Conservation (phyloP, 2,797 vertebrate genomes). For the Sebastes hopkinsi region DNA sequence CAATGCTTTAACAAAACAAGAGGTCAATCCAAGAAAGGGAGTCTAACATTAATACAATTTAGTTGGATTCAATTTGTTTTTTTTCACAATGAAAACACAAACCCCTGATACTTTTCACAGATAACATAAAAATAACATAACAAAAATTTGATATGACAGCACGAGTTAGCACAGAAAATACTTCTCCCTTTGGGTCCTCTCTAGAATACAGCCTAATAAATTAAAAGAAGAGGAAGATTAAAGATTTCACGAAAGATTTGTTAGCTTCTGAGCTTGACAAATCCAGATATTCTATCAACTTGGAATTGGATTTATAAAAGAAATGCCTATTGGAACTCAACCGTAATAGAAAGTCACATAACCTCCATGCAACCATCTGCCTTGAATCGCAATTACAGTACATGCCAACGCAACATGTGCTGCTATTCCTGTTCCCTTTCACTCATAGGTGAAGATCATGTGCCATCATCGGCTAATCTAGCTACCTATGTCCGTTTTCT, state of each 20-base stretch:
- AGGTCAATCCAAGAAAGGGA: not conserved
- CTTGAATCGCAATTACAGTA: not conserved
- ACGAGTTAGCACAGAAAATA: not conserved
- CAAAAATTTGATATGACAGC: fast-evolving
- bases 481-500: not conserved
- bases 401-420: not conserved
- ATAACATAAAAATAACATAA: fast-evolving
- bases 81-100: not conserved
- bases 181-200: not conserved
- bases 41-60: not conserved
- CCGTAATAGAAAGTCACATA: not conserved
- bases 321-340: not conserved
- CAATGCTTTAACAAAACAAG: not conserved
- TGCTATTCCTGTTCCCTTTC: not conserved
- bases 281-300: not conserved
- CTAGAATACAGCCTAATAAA: not conserved
- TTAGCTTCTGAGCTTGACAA: not conserved
- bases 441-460: not conserved
- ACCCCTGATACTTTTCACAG: not conserved
- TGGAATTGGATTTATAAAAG: not conserved
- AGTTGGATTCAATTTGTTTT: not conserved
- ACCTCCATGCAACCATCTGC: not conserved
- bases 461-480: not conserved
- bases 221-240: not conserved
- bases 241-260: not conserved